phyloP scores from a whole-genome alignment of 2,113 vertebrate species.

The Butorides virescens region DNA sequence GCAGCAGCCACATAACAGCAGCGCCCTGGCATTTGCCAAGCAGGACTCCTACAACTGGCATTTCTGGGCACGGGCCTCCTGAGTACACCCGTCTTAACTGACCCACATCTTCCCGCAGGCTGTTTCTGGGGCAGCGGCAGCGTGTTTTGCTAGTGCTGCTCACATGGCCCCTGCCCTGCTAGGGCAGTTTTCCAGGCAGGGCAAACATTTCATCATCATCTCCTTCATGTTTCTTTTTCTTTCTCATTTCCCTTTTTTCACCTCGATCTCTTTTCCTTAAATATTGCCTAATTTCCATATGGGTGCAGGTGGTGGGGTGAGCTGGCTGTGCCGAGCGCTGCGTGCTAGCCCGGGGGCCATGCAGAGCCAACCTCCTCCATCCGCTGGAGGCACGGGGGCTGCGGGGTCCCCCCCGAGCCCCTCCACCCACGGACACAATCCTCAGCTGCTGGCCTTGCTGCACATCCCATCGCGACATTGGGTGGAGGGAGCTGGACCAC shows the following conservation, averaged over 20 bases:
- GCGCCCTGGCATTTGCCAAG: not conserved
- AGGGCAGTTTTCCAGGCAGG: not conserved
- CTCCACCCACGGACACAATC: not conserved
- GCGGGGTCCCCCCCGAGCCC: not conserved
- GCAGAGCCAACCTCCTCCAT: not conserved
- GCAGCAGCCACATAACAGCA: not conserved
- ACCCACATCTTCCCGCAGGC: conserved; percentile 44
- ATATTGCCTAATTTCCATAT: not conserved
- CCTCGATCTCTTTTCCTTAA: not conserved
- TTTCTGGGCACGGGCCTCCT: not conserved
- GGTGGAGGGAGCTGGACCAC: not conserved
- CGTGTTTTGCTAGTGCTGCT: not conserved
- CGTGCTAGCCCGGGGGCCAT: not conserved
- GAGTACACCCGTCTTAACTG: conserved; percentile 40
- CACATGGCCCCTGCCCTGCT: not conserved
- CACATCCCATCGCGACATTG: accelerated
- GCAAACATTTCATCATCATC: not conserved
- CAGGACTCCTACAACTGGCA: not conserved
- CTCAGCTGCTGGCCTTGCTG: not conserved
- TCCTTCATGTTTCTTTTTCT: conserved; percentile 2
- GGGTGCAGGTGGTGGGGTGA: not conserved
- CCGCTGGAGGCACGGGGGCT: not conserved
- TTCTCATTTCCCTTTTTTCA: conserved; percentile 16
- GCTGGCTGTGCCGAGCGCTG: not conserved
- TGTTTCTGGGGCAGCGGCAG: conserved; percentile 35